Evolutionary conservation across 2,888 invertebrate species (phyloP).

Genomic region (Dolichopus griseipennis): DNA sequence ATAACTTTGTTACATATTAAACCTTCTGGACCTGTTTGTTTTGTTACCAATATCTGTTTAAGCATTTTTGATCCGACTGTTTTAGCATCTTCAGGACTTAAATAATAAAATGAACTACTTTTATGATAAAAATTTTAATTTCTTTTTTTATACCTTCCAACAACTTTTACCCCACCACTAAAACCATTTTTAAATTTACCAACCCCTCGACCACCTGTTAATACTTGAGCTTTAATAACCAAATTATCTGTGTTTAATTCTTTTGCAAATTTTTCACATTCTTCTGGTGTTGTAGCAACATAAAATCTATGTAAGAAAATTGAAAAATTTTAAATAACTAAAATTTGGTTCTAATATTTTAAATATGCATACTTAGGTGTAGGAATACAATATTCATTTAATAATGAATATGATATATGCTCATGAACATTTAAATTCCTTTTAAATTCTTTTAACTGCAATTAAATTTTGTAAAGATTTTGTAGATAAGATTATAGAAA

Average conservation of each 20-base stretch:
- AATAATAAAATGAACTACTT: slow-evolving; percentile 44
- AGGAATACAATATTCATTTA: slow-evolving; percentile 1
- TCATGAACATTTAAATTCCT: slow-evolving; percentile 7
- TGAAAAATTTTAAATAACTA: no score
- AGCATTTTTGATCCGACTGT: slow-evolving; percentile 75
- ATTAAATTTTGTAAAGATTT: no score
- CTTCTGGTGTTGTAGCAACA: slow-evolving; percentile 68
- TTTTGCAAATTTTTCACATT: slow-evolving; percentile 66
- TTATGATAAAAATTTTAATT: no score
- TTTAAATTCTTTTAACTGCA: neutral
- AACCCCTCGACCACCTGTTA: slow-evolving; percentile 84
- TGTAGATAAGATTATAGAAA: no score
- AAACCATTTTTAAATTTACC: slow-evolving; percentile 81
- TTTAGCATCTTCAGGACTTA: slow-evolving; percentile 63
- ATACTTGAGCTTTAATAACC: slow-evolving; percentile 72
- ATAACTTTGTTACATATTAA: slow-evolving; percentile 85
- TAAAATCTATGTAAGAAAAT: slow-evolving; percentile 48
- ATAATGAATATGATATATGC: neutral
- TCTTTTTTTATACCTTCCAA: slow-evolving; percentile 25
- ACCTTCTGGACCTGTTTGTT: slow-evolving; percentile 84
- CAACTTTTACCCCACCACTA: slow-evolving; percentile 65
- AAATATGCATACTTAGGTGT: neutral
- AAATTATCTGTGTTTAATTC: slow-evolving; percentile 64
- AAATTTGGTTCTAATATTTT: no score
- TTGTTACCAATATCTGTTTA: slow-evolving; percentile 75